Percentiles rank a stretch among this genome's conserved stretches.
Evolutionary conservation across 1,140 invertebrate species (phyloP).

Genomic region (Holcopasites calliopsidis): DNA sequence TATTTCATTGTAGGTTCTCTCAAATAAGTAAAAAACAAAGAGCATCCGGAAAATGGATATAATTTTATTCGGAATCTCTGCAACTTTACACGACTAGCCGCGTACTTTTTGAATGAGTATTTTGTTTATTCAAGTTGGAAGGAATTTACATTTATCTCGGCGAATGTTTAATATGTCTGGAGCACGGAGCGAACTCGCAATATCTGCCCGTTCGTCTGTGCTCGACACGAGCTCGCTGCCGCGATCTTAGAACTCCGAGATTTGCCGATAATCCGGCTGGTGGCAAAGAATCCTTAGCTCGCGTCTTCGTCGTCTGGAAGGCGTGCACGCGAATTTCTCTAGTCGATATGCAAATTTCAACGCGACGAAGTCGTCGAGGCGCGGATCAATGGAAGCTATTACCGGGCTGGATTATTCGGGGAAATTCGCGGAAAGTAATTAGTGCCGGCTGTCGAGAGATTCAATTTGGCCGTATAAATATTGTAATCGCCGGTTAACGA

Average conservation of each 20-base stretch:
- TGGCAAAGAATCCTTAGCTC: constrained; percentile 19
- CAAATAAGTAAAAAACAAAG: no score
- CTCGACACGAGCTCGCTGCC: background rate
- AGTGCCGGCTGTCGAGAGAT: constrained; percentile 1
- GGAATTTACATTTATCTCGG: no score
- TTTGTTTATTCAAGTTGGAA: no score
- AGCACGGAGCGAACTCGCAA: background rate
- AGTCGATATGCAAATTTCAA: constrained; percentile 50
- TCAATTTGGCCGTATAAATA: constrained; percentile 32
- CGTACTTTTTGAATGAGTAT: no score
- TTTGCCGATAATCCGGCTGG: constrained; percentile 17
- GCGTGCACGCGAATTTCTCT: constrained; percentile 38
- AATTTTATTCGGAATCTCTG: no score
- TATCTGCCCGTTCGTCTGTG: background rate
- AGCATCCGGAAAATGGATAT: no score
- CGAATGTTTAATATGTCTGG: no score
- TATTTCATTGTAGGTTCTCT: no score
- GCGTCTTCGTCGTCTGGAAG: constrained; percentile 14
- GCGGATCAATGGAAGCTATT: constrained; percentile 50
- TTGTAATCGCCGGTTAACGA: constrained; percentile 33
- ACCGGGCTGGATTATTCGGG: constrained; percentile 39
- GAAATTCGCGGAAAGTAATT: constrained; percentile 45
- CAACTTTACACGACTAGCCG: no score
- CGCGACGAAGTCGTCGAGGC: constrained; percentile 9
- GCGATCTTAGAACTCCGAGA: constrained; percentile 2